Base-by-base conservation (phyloP, 1,140 invertebrate genomes). In the Drosophila neocordata region DNA sequence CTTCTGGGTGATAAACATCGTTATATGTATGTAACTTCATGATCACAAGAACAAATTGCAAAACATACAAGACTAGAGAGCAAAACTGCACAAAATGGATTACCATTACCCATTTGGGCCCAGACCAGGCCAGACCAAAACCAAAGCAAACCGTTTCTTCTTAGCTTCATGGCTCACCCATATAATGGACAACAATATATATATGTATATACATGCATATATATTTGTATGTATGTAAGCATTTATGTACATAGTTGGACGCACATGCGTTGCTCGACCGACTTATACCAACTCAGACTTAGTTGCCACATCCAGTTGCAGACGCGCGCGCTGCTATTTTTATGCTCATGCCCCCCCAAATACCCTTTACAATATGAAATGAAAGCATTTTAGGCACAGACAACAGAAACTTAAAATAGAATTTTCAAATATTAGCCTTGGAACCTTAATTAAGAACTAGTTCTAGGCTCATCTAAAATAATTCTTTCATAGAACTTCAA, bases 91-190 rank as follows among this genome's bases (percentile, higher is more conserved):
- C 53, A 71, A 85, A 87, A 87, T 87, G 78, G 83, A 87, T 87
- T 87, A 87, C 82, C 78, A 87, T 87, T 87, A 87, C 82, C 78
- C 82, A 87, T 87, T 88, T 87, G 77, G 82, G 82, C 65, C 9
- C 59, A 67, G 72, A 67, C 51, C 18, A 57, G 31, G 35, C 18
- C 27, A 55, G 41, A 62, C 68, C 31, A 37, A 37, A 38, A 15
- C 24, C 66, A 48, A 35, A 59, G 65, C 27, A 31, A 31, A 63
- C 69, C 66, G 75, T 72, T 65, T 63, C 44, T 51, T 67, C 24
- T 65, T 67, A 55, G 63, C 69, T 31, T 31, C 60, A 65, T 64
- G 65, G 65, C 65, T 77, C 70, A 73, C 65, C 73, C 69, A 77
- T 73, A 73, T 65, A 64, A 18, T 44, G 56, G 52, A 44, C 20